Evolutionary conservation across 2,888 invertebrate species (phyloP).

Genomic region (Eupithecia pulchellata): DNA sequence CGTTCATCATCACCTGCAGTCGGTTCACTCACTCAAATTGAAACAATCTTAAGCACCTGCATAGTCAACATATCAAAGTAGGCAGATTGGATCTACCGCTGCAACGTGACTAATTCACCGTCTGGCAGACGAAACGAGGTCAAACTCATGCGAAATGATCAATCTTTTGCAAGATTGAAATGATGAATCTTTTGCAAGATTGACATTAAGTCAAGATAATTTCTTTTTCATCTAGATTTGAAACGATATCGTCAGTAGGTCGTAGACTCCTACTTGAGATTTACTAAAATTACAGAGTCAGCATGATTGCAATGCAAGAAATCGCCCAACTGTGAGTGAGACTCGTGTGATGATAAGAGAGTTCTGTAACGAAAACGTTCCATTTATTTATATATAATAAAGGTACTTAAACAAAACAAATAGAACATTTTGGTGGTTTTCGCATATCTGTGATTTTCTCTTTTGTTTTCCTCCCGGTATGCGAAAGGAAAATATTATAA

Average conservation of each 20-base stretch:
- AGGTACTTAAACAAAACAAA: not conserved
- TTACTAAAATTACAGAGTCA: not conserved
- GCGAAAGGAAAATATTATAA: no score
- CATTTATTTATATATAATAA: no score
- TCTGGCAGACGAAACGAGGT: not conserved
- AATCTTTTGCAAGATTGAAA: not conserved
- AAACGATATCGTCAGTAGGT: not conserved
- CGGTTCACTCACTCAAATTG: not conserved
- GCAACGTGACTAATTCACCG: not conserved
- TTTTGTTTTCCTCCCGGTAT: not conserved
- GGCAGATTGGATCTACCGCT: not conserved
- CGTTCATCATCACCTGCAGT: not conserved
- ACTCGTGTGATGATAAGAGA: not conserved
- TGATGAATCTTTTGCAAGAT: no score
- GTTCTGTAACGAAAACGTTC: no score
- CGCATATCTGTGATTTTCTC: not conserved
- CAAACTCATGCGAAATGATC: slow-evolving; percentile 1
- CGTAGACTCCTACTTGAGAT: no score
- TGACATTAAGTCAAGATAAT: not conserved
- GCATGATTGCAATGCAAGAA: not conserved
- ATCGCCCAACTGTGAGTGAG: no score
- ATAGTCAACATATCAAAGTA: not conserved
- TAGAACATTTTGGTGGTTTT: not conserved
- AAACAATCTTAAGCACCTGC: not conserved
- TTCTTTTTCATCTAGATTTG: not conserved